These are phyloP conservation scores for Cyanoramphus novaezelandiae DNA, from an alignment of 2,113 vertebrate genomes.

Conservation along the genomic window DNA sequence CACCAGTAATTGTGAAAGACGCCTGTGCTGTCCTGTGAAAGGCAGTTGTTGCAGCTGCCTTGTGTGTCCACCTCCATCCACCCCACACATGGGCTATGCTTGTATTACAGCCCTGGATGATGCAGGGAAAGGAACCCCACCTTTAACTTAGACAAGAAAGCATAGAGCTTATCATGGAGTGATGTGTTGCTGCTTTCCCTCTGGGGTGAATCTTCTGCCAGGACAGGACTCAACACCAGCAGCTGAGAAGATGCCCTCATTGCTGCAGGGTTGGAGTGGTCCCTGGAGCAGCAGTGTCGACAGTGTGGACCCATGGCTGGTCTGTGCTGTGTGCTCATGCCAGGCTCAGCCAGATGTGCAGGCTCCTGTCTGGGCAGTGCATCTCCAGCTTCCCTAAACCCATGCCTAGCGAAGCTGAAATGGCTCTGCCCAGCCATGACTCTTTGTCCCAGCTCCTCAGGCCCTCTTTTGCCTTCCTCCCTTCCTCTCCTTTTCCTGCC, in stretches of 20 bases:
- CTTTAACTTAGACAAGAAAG: neutral
- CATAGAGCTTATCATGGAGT: accelerated
- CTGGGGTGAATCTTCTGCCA: accelerated
- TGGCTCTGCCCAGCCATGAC: accelerated
- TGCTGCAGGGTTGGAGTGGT: neutral
- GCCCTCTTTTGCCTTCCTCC: neutral
- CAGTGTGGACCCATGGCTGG: neutral
- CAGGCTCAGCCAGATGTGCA: neutral
- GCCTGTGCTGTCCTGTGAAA: neutral
- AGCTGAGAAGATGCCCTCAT: neutral
- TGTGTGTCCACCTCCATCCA: neutral
- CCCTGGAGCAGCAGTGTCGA: neutral
- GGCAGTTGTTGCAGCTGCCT: neutral
- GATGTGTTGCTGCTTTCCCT: neutral
- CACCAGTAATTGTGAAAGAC: accelerated
- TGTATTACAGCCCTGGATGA: neutral
- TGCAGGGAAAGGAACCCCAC: neutral
- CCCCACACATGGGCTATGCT: accelerated
- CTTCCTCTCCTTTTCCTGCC: neutral
- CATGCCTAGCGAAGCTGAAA: neutral
- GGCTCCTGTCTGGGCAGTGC: neutral
- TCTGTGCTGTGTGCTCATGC: neutral
- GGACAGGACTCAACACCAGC: neutral
- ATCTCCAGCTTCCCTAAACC: neutral
- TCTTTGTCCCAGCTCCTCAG: neutral